phyloP scores from a whole-genome alignment of 2,113 vertebrate genomes.

The Scopus umbretta region DNA sequence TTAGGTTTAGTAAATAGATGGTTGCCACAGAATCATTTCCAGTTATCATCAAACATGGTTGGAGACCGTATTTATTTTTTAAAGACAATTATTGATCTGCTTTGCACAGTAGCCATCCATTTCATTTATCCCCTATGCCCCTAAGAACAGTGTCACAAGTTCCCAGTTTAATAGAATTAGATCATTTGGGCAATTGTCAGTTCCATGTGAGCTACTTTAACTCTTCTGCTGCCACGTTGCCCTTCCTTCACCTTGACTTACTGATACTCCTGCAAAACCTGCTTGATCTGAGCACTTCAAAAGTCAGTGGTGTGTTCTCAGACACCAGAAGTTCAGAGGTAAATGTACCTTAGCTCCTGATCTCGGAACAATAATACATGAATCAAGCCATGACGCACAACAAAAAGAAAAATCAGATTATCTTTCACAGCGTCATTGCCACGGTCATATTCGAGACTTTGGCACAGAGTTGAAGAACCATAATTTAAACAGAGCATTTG shows the following conservation, averaged over 20 bases:
- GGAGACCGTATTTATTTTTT: neutral
- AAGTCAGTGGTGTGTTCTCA: neutral
- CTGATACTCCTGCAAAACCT: neutral
- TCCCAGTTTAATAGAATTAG: neutral
- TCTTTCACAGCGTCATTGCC: accelerated
- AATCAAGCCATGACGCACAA: neutral
- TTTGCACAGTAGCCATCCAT: neutral
- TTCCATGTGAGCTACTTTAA: neutral
- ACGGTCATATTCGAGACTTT: neutral
- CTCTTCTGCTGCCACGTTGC: neutral
- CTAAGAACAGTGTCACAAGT: neutral
- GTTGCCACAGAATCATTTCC: neutral
- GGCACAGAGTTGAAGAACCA: neutral
- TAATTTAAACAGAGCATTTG: neutral
- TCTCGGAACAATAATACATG: neutral
- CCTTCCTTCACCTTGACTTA: neutral
- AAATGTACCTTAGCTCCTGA: neutral
- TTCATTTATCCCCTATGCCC: neutral
- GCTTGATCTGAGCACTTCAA: neutral
- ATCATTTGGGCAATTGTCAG: neutral
- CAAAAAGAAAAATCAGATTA: neutral
- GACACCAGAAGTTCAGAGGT: neutral
- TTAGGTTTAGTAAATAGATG: neutral
- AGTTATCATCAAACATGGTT: neutral
- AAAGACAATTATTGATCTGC: neutral